Evolutionary conservation across 2,888 invertebrate species (phyloP), one percentile per base, ranked within the genome.

Genomic region (Pandemis heparana): DNA sequence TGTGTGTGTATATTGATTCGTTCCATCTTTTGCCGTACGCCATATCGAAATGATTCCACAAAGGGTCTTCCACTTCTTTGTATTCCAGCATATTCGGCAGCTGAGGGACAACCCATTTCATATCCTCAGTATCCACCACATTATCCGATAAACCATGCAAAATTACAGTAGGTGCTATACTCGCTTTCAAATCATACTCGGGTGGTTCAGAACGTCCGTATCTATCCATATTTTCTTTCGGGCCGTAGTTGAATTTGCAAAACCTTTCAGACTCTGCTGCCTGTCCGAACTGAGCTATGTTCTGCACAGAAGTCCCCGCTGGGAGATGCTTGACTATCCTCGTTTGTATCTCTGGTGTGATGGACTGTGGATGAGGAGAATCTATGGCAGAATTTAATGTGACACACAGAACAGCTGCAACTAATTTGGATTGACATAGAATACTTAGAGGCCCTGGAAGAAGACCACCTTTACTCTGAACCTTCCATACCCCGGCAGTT

Each of bases 61-160:
- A 61, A 5, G 95, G 92, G 80, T 95, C 92, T 0, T 94, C 88
- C 41, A 96, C 95, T 75, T 94, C 85, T 78, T 95, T 91, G 70
- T 92, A 92, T 71, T 95, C 95, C 43, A 95, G 77, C 1, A 95
- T 93, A 79, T 95, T 95, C 0, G 96, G 95, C 39, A 97, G 83
- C 70, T 92, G 86, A 0, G 84, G 81, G 38, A 94, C 85, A 75
- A 96, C 81, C 81, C 95, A 94, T 53, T 93, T 81, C 0, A 96
- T 95, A 66, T 96, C 96, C 81, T 90, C 87, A 0, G 91, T 85
- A 95, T 95, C 80, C 95, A 91, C 95, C 92, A 96, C 83, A 95
- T 97, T 80, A 95, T 96, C 92, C 56, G 89, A 89, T 9, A 77
- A 79, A 0, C 92, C 92, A 68, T 90, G 90, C 43, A 92, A 79